phyloP scores from a whole-genome alignment of 2,888 invertebrate species.

The Punctoribates punctum region DNA sequence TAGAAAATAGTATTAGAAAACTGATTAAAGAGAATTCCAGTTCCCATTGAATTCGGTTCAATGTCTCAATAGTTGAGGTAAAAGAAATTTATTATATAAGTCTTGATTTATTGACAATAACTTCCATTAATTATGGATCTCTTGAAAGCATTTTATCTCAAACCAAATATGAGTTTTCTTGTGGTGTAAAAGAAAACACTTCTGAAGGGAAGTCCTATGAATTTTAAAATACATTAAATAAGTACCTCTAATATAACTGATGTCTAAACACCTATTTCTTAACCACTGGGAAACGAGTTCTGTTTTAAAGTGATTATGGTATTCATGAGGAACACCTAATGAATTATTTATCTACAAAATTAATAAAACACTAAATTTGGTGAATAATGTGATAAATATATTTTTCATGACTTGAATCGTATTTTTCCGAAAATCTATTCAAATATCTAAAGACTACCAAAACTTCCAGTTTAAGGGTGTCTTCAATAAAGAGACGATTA shows the following conservation, averaged over 20 bases:
- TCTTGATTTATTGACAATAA: neutral
- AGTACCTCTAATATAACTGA: neutral
- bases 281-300: neutral
- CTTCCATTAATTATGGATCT: neutral
- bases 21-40: neutral
- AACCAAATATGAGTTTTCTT: neutral
- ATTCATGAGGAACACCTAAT: slow-evolving; percentile 13
- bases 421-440: too few species aligned
- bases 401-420: too few species aligned
- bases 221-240: neutral
- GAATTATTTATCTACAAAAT: slow-evolving; percentile 3
- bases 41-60: slow-evolving; percentile 7
- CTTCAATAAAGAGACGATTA: neutral
- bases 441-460: neutral
- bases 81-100: neutral
- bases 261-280: slow-evolving; percentile 8
- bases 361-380: too few species aligned
- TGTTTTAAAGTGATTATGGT: neutral
- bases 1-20: neutral
- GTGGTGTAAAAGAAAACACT: slow-evolving; percentile 1
- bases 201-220: neutral
- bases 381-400: too few species aligned
- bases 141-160: neutral
- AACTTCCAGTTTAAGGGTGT: slow-evolving; percentile 20
- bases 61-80: slow-evolving; percentile 6